These are phyloP conservation scores for Callinectes sapidus DNA, from an alignment of 2,888 invertebrate species.

Conservation along the genomic window DNA sequence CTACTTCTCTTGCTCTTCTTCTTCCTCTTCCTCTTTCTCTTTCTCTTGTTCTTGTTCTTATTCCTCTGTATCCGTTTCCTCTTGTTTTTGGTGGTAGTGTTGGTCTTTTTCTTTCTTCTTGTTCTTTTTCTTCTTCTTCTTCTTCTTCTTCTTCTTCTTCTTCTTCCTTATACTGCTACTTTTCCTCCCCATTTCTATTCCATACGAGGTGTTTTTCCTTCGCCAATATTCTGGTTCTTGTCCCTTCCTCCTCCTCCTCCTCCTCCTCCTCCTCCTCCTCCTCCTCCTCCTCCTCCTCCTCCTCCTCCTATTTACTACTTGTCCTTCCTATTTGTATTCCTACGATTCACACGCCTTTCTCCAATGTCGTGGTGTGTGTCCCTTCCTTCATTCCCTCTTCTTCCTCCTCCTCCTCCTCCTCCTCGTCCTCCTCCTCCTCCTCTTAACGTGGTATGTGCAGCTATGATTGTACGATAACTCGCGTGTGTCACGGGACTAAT, in stretches of 20 bases:
- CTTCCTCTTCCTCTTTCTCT: background rate
- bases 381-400: background rate
- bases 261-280: background rate
- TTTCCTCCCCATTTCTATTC: no score
- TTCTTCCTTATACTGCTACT: no score
- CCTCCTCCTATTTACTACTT: background rate
- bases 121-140: background rate
- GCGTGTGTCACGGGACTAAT: background rate
- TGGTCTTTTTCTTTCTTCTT: background rate
- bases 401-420: background rate
- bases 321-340: background rate
- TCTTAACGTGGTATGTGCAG: background rate
- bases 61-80: no score
- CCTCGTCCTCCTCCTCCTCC: background rate
- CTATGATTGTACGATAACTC: conserved; percentile 20
- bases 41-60: background rate
- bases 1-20: background rate
- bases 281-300: background rate
- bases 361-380: background rate
- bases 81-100: no score
- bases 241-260: background rate
- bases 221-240: background rate
- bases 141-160: no score
- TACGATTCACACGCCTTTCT: background rate
- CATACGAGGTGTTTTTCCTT: background rate